Percentiles rank a stretch among this genome's conserved stretches.
Evolutionary conservation across 2,797 vertebrate species (phyloP).

Genomic region (Protonibea diacanthus): DNA sequence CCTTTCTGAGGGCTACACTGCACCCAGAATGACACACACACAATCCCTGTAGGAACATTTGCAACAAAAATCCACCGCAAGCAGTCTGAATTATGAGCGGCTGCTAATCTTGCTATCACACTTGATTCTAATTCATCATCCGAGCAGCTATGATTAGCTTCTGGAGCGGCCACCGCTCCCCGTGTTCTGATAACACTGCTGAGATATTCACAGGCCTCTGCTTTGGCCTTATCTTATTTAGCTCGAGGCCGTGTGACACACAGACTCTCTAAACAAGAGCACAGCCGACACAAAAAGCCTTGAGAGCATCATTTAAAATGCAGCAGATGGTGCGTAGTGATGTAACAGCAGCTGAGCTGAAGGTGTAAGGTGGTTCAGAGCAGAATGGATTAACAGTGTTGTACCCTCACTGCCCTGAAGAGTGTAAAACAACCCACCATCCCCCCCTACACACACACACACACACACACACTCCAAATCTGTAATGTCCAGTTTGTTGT

Average conservation of each 20-base stretch:
- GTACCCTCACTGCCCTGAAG: slow-evolving; percentile 1
- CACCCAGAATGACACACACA: neutral
- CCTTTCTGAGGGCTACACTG: slow-evolving; percentile 12
- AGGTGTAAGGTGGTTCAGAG: slow-evolving; percentile 15
- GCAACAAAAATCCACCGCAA: neutral
- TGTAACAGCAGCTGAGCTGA: slow-evolving; percentile 49
- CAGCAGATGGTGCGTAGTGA: slow-evolving; percentile 56
- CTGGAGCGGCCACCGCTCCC: slow-evolving; percentile 23
- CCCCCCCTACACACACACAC: neutral
- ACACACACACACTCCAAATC: neutral
- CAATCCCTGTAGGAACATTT: neutral
- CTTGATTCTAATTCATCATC: slow-evolving; percentile 44
- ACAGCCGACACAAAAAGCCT: slow-evolving; percentile 50
- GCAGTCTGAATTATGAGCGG: slow-evolving; percentile 38
- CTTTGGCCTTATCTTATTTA: slow-evolving; percentile 49
- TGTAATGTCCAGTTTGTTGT: neutral
- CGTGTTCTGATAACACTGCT: slow-evolving; percentile 28
- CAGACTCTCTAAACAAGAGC: slow-evolving; percentile 39
- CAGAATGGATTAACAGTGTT: neutral
- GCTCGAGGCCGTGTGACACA: slow-evolving; percentile 46
- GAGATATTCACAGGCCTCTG: slow-evolving; percentile 45
- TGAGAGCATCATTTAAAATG: slow-evolving; percentile 61
- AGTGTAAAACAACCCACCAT: neutral
- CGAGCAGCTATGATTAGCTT: slow-evolving; percentile 41
- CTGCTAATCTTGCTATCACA: slow-evolving; percentile 44